These are phyloP conservation scores for Drosophila buzzatii DNA, from an alignment of 2,888 invertebrate species.

Conservation along the genomic window DNA sequence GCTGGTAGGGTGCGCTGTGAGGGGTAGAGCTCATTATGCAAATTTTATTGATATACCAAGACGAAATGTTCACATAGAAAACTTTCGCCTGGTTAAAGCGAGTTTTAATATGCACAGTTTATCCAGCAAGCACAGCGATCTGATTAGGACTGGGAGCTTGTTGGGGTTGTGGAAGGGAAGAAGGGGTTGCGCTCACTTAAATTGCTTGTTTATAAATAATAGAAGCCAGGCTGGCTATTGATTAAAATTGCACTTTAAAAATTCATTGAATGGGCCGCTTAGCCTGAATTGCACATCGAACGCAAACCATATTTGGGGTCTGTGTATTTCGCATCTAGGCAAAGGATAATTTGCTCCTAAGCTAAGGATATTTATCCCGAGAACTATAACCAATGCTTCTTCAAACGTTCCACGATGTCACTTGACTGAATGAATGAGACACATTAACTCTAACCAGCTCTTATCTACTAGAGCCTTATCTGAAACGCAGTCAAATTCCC, in stretches of 20 bases:
- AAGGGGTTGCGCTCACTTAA: constrained; percentile 34
- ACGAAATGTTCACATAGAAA: constrained; percentile 67
- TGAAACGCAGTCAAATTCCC: constrained; percentile 39
- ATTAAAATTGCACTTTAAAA: constrained; percentile 75
- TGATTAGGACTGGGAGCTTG: neutral
- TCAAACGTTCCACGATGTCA: constrained; percentile 28
- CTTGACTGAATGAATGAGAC: constrained; percentile 37
- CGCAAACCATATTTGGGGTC: constrained; percentile 9
- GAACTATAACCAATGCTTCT: neutral
- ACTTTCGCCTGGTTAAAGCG: constrained; percentile 66
- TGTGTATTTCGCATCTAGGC: neutral
- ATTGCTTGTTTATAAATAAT: constrained; percentile 77
- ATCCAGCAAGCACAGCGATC: neutral
- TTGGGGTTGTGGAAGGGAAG: neutral
- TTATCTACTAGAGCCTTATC: constrained; percentile 41
- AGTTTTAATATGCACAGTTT: constrained; percentile 63
- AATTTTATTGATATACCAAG: constrained; percentile 75
- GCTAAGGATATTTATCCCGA: neutral
- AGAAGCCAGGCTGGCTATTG: constrained; percentile 66
- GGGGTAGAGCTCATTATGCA: constrained; percentile 63
- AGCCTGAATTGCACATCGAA: constrained; percentile 59
- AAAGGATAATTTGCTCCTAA: too few species aligned
- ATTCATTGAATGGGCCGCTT: constrained; percentile 62
- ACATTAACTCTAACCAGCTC: neutral
- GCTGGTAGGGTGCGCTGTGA: neutral